These are phyloP conservation scores for Lepeophtheirus salmonis DNA, from an alignment of 1,140 invertebrate genomes.

Conservation along the genomic window DNA sequence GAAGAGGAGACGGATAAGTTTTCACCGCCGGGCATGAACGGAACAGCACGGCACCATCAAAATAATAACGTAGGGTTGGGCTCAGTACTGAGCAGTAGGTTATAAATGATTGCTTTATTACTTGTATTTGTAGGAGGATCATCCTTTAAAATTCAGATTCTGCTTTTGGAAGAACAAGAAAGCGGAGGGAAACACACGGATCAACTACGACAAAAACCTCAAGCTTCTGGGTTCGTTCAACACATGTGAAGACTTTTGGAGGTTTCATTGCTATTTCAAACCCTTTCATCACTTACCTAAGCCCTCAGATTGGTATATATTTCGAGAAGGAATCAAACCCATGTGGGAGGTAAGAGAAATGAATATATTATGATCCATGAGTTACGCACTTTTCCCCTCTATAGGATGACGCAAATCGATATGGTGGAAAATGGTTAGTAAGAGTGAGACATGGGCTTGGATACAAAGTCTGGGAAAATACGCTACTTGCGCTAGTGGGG, in stretches of 20 bases:
- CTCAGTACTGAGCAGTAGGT: too few relatives aligned
- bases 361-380: background rate
- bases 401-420: constrained; percentile 73
- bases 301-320: constrained; percentile 86
- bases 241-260: background rate
- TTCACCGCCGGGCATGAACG: background rate
- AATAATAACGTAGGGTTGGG: too few relatives aligned
- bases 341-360: constrained; percentile 71
- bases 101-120: background rate
- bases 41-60: too few relatives aligned
- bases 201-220: background rate
- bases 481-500: constrained; percentile 88
- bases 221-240: background rate
- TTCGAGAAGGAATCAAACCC: constrained; percentile 93
- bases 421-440: constrained; percentile 93
- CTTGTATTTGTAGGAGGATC: background rate
- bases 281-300: constrained; percentile 39
- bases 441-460: constrained; percentile 81
- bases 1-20: background rate
- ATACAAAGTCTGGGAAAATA: constrained; percentile 91
- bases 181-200: background rate
- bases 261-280: background rate
- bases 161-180: background rate
- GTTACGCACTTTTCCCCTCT: background rate
- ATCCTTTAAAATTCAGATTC: background rate